phyloP scores from a whole-genome alignment of 1,140 invertebrate species.

The Sitodiplosis mosellana region DNA sequence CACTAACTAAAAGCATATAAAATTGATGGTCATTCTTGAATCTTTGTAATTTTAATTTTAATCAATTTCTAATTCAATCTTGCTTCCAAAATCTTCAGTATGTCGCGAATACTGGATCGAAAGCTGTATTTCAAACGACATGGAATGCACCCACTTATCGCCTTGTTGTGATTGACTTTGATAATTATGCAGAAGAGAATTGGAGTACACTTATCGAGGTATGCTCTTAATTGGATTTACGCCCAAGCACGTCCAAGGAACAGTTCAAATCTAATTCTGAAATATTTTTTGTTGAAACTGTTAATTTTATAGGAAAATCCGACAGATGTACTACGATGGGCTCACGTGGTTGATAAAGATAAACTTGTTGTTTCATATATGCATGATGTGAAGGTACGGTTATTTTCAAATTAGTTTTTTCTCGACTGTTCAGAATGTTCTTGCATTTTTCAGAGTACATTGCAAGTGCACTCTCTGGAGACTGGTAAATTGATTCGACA shows the following conservation, averaged over 20 bases:
- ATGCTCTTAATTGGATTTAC: conserved; percentile 5
- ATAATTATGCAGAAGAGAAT: conserved; percentile 51
- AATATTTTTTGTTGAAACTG: too few relatives aligned
- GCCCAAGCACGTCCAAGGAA: too few relatives aligned
- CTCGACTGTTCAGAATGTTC: too few relatives aligned
- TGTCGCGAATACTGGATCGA: conserved; percentile 70
- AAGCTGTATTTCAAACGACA: conserved; percentile 83
- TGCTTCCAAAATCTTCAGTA: conserved; percentile 40
- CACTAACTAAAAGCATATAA: too few relatives aligned
- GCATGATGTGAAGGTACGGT: conserved; percentile 90
- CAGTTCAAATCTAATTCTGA: too few relatives aligned
- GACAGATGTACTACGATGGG: conserved; percentile 80
- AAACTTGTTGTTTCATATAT: conserved; percentile 85
- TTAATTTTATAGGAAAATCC: conserved; percentile 58
- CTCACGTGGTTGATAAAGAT: conserved; percentile 58
- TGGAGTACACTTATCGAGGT: conserved; percentile 70
- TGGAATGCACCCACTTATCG: conserved; percentile 83
- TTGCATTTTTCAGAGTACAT: conserved; percentile 42
- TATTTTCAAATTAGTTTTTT: too few relatives aligned
- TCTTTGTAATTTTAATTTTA: neutral
- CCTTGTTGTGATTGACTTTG: conserved; percentile 79
- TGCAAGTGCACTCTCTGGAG: conserved; percentile 62
- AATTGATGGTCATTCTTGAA: neutral
- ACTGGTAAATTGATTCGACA: conserved; percentile 51
- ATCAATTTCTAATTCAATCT: neutral